phyloP scores from a whole-genome alignment of 1,140 invertebrate genomes.

The Holotrichia oblita region DNA sequence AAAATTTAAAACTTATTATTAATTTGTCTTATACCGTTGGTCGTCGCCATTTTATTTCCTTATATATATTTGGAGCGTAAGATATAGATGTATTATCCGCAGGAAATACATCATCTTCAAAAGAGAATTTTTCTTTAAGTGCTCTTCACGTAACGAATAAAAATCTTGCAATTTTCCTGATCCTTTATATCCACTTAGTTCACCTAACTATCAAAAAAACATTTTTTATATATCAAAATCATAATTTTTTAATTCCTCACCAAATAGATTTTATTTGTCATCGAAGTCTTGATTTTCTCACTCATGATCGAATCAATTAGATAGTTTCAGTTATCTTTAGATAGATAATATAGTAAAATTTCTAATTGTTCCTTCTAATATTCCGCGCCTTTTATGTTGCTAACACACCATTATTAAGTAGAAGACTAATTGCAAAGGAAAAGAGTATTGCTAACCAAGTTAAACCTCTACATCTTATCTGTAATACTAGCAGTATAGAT shows the following conservation, averaged over 20 bases:
- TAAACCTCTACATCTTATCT: too few species aligned
- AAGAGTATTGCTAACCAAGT: too few species aligned
- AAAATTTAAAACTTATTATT: background rate
- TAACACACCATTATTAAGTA: too few species aligned
- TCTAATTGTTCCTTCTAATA: too few species aligned
- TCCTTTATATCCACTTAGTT: background rate
- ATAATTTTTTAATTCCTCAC: background rate
- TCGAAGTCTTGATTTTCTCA: background rate
- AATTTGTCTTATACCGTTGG: background rate
- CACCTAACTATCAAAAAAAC: background rate
- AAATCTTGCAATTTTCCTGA: background rate
- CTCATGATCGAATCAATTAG: background rate
- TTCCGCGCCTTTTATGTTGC: too few species aligned
- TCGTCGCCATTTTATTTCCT: background rate
- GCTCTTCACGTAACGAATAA: background rate
- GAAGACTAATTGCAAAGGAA: too few species aligned
- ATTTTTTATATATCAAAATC: too few species aligned
- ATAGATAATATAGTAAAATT: too few species aligned
- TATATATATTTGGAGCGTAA: background rate
- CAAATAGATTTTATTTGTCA: background rate
- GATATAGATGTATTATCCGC: background rate
- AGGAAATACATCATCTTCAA: background rate
- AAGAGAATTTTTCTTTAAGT: background rate
- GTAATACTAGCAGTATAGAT: too few species aligned
- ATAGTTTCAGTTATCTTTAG: too few species aligned